Base-by-base conservation (phyloP, 2,113 vertebrate species). In the Setophaga petechia region DNA sequence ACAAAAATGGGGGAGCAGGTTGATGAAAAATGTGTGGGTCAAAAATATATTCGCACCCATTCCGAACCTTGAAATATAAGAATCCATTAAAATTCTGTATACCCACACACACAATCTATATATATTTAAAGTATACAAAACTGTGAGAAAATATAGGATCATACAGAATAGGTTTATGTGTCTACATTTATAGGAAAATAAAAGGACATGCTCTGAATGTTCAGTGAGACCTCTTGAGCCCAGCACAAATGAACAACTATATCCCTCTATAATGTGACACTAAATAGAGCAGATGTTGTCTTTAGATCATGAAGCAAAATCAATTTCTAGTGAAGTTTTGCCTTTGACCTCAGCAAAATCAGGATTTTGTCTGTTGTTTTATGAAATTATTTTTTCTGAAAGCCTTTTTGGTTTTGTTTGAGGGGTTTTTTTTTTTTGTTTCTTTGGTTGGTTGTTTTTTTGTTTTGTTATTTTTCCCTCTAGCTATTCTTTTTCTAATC, bases 291-390 rank as follows among this genome's bases (percentile, higher is more conserved):
- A 86, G 91, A 66, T 77, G 67, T 63, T 90, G 82, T 73, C 63
- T 94, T 85, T 47, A 88, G 57, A 44, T 77, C 27, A 15, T 86
- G 75, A 92, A 86, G 47, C 24, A 83, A 91, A 90, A 96, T 90
- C 75, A 81, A 66, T 91, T 95, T 84, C 47, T 41, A 75, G 23
- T 65, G 68, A 65, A 78, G 76, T 65, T 92, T 93, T 95, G 54
- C 46, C 59, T 92, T 93, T 92, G 85, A 92, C 93, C 83, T 92
- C 61, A 78, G 57, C 0, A 6, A 75, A 86, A 86, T 86, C 47
- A 61, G 18, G 57, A 54, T 78, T 95, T 94, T 88, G 2, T 21
- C 30, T 67, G 55, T 74, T 78, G 54, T 94, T 90, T 92, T 72
- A 89, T 77, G 47, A 72, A 43, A 88, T 81, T 84, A 63, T 88